Percentiles rank a stretch among this genome's conserved stretches.
Evolutionary conservation across 1,140 invertebrate species (phyloP).

Genomic region (Eumeta japonica): DNA sequence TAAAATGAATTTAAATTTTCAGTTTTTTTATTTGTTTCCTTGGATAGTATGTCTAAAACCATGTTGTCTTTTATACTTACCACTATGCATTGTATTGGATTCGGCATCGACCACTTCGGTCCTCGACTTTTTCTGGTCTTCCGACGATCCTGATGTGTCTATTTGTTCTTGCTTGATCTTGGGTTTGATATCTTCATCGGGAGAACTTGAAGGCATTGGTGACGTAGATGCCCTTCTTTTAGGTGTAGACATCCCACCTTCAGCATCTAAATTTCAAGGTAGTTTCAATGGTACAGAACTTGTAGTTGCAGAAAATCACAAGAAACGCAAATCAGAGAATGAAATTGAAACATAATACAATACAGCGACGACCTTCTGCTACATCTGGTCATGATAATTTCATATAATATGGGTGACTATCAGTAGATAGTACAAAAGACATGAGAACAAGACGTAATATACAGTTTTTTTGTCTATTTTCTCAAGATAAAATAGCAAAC

Average conservation of each 20-base stretch:
- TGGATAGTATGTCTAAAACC: neutral
- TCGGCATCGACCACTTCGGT: constrained; percentile 82
- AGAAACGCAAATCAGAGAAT: too few relatives aligned
- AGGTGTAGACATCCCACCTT: constrained; percentile 59
- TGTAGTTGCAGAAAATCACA: too few relatives aligned
- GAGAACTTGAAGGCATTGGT: constrained; percentile 61
- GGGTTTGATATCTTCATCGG: constrained; percentile 69
- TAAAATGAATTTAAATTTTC: too few relatives aligned
- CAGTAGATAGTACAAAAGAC: too few relatives aligned
- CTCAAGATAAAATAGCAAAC: too few relatives aligned
- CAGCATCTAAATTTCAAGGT: constrained; percentile 26
- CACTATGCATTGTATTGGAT: constrained; percentile 84
- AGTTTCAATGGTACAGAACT: neutral
- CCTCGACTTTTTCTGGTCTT: constrained; percentile 69
- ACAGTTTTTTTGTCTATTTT: too few relatives aligned
- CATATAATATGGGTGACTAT: too few relatives aligned
- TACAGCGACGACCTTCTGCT: too few relatives aligned
- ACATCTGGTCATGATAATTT: too few relatives aligned
- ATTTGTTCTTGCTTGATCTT: constrained; percentile 72
- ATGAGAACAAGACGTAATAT: too few relatives aligned
- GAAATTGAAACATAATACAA: too few relatives aligned
- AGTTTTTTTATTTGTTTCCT: too few relatives aligned
- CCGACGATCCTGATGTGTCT: constrained; percentile 61
- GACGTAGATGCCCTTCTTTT: constrained; percentile 66
- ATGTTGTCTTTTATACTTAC: constrained; percentile 60